phyloP scores from a whole-genome alignment of 2,888 invertebrate genomes.

The Xanthia icteritia region DNA sequence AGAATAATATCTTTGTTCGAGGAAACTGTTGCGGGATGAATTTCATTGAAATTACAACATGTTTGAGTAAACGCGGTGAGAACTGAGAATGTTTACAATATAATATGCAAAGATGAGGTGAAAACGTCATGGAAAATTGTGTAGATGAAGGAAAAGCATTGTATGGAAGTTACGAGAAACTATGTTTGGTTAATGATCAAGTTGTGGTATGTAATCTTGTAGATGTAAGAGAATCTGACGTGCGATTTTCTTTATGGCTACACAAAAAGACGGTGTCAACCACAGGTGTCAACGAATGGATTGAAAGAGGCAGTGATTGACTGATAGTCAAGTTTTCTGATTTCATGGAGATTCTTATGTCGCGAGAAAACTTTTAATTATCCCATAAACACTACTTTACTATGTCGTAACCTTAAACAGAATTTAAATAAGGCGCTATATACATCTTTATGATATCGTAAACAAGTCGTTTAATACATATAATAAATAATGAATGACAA shows the following conservation, averaged over 20 bases:
- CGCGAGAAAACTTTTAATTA: slow-evolving; percentile 38
- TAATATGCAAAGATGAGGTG: slow-evolving; percentile 52
- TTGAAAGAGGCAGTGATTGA: slow-evolving; percentile 23
- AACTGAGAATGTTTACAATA: slow-evolving; percentile 58
- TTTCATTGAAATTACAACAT: slow-evolving; percentile 65
- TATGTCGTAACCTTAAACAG: slow-evolving; percentile 34
- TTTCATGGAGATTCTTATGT: too few relatives aligned
- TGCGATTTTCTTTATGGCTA: not conserved
- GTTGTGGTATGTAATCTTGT: not conserved
- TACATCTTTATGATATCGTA: slow-evolving; percentile 57
- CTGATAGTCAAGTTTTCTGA: slow-evolving; percentile 18
- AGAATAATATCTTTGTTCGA: slow-evolving; percentile 73
- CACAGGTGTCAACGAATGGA: slow-evolving; percentile 1
- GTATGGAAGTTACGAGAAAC: slow-evolving; percentile 3
- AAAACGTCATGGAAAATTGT: slow-evolving; percentile 58
- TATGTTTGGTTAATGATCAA: not conserved
- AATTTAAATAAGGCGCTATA: slow-evolving; percentile 39
- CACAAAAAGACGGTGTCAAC: not conserved
- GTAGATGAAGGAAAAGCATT: slow-evolving; percentile 17
- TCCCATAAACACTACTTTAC: slow-evolving; percentile 28
- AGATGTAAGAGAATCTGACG: not conserved
- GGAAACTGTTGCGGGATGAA: slow-evolving; percentile 65
- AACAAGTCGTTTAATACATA: slow-evolving; percentile 54
- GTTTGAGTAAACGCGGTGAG: slow-evolving; percentile 62
- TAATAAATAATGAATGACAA: slow-evolving; percentile 58